Percentiles rank a stretch among this genome's conserved stretches.
Evolutionary conservation across 2,888 invertebrate genomes (phyloP).

Genomic region (Ennomos fuscantarius): DNA sequence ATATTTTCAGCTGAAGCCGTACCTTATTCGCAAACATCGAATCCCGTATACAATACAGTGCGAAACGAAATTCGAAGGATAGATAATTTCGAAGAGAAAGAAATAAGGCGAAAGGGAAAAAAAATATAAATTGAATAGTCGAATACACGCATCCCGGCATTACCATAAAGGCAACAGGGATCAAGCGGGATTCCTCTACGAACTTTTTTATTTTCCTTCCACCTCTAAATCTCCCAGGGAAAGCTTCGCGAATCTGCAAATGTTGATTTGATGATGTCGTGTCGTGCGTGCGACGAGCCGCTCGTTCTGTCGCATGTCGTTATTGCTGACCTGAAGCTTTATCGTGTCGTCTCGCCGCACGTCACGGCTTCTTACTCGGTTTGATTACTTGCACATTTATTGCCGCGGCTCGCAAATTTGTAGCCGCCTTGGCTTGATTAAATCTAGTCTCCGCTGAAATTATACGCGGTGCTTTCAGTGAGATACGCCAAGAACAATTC

Average conservation of each 20-base stretch:
- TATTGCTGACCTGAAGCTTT: constrained; percentile 53
- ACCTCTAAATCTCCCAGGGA: constrained; percentile 84
- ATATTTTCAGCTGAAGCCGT: constrained; percentile 79
- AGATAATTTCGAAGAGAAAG: constrained; percentile 82
- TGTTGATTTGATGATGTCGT: constrained; percentile 84
- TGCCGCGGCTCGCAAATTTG: constrained; percentile 30
- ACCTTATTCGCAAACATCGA: constrained; percentile 84
- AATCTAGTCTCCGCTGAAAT: constrained; percentile 47
- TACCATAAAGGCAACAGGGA: constrained; percentile 85
- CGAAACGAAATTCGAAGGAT: constrained; percentile 84
- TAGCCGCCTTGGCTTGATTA: constrained; percentile 38
- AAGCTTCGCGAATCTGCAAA: constrained; percentile 85
- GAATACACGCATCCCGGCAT: constrained; percentile 84
- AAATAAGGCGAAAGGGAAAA: constrained; percentile 82
- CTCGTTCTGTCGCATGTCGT: constrained; percentile 33
- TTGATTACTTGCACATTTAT: constrained; percentile 54
- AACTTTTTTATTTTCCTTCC: constrained; percentile 85
- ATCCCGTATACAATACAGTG: constrained; percentile 83
- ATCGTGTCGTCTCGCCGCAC: constrained; percentile 40
- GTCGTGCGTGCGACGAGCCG: constrained; percentile 47
- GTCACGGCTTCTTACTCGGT: constrained; percentile 38
- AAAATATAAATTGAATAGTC: constrained; percentile 85
- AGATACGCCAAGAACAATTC: constrained; percentile 50
- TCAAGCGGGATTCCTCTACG: constrained; percentile 83
- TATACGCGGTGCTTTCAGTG: constrained; percentile 37